Evolutionary conservation across 2,888 invertebrate species (phyloP), one percentile per base, ranked within the genome.

Genomic region (Ischnura elegans): DNA sequence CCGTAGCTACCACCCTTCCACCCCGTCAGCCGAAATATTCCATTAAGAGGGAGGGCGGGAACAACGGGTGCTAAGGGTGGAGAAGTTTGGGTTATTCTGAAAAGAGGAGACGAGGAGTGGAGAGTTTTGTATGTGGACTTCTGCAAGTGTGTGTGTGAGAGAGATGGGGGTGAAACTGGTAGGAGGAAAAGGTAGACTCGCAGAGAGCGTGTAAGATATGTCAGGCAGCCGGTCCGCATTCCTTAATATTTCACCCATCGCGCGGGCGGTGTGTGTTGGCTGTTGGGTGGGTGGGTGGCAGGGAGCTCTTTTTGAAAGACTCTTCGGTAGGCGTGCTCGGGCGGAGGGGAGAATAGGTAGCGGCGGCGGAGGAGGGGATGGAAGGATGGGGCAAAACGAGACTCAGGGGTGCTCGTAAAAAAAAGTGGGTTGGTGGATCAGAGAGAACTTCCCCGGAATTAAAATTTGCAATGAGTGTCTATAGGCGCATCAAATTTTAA

Each of bases 221-320:
- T 43, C 90, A 90, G 61, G 90, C 90, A 90, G 90, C 90, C 90
- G 90, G 61, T 90, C 90, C 43, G 90, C 90, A 90, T 90, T 90
- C 90, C 90, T 90, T 90, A 90, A 90, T 90, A 90, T 90, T 90
- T 90, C 90, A 90, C 90, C 90, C 90, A 61, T 76, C 76, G 76
- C 76, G 76, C 76, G 76, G 13, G 4, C n/a, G 1, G 51, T 51
- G 51, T 8, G 51, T 47, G 47, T 47, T 5, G 5, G 47, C 13
- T 5, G 19, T 19, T 61, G 21, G n/a, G 66, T 61, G 19, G 55
- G 90, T 55, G 43, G 86, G 45, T 66, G 45, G 90, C 25, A 43
- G 90, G 90, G 90, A 43, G 43, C 90, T 90, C 43, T 90, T 90
- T 43, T 61, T 13, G 2, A 90, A 43, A n/a, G 90, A 61, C 90